A percentile compares a stretch with the other conserved stretches of the same genome.
Evolutionary conservation across 2,888 invertebrate genomes (phyloP).

Genomic region (Orthosia gothica): DNA sequence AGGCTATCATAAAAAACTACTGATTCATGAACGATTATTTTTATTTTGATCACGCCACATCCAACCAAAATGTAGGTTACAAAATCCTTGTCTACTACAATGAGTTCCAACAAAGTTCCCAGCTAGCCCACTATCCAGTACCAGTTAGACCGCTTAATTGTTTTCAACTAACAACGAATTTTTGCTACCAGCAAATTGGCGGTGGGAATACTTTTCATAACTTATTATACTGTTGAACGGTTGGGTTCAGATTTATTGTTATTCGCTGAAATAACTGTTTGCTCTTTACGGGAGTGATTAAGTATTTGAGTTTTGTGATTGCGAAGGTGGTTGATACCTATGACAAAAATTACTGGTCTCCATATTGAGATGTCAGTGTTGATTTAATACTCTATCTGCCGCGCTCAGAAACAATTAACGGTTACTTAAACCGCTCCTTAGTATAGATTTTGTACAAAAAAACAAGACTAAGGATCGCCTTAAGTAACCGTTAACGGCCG

Average conservation of each 20-base stretch:
- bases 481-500: no score
- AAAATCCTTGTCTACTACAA: slow-evolving; percentile 58
- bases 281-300: background rate
- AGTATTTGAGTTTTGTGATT: slow-evolving; percentile 18
- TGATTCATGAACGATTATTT: background rate
- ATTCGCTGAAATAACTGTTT: slow-evolving; percentile 22
- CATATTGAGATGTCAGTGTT: no score
- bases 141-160: slow-evolving; percentile 78
- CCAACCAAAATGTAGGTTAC: slow-evolving; percentile 5
- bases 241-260: slow-evolving; percentile 38
- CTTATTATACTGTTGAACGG: slow-evolving; percentile 48
- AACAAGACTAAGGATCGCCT: no score
- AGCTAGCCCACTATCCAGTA: slow-evolving; percentile 67
- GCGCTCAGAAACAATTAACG: no score
- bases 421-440: no score
- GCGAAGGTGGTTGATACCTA: background rate
- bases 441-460: no score
- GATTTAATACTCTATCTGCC: no score
- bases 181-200: slow-evolving; percentile 68
- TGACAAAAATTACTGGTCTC: no score
- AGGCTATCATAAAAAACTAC: no score
- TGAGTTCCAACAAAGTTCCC: slow-evolving; percentile 72
- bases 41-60: slow-evolving; percentile 19
- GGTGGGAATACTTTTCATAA: slow-evolving; percentile 61
- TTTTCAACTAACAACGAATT: slow-evolving; percentile 74